Evolutionary conservation across 2,888 invertebrate species (phyloP).

Genomic region (Thecocarcelia acutangulata): DNA sequence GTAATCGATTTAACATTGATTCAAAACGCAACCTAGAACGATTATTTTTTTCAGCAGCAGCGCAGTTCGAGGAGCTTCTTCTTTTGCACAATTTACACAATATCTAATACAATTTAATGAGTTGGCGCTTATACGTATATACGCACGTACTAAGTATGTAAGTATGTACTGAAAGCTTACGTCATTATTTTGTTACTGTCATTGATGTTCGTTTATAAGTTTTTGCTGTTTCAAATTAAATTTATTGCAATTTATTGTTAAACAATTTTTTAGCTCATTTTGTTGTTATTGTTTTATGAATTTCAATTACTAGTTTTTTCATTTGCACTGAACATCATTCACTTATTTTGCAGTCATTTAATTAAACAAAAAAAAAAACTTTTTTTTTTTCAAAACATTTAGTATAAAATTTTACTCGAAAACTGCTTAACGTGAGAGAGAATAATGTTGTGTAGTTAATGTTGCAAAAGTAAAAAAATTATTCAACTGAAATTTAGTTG

Average conservation of each 20-base stretch:
- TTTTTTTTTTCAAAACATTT: constrained; percentile 12
- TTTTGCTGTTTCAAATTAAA: constrained; percentile 54
- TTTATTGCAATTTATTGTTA: constrained; percentile 68
- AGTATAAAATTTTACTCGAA: constrained; percentile 5
- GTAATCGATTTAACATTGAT: not conserved
- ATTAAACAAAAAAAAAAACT: constrained; percentile 12
- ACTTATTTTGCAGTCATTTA: constrained; percentile 18
- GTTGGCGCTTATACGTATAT: no score
- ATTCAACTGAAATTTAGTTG: constrained; percentile 23
- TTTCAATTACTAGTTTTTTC: constrained; percentile 45
- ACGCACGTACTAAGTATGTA: no score
- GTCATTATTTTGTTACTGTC: constrained; percentile 56
- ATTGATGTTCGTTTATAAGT: constrained; percentile 17
- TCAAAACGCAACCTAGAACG: constrained; percentile 1
- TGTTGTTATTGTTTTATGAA: constrained; percentile 41
- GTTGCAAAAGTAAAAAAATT: constrained; percentile 10
- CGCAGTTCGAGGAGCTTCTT: constrained; percentile 33
- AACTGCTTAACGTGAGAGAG: constrained; percentile 27
- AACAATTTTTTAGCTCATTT: constrained; percentile 45
- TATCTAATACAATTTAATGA: constrained; percentile 39
- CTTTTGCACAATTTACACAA: constrained; percentile 12
- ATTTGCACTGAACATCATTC: constrained; percentile 42
- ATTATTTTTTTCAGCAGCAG: not conserved
- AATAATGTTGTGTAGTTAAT: not conserved
- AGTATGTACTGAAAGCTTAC: constrained; percentile 44